Evolutionary conservation across 2,113 vertebrate genomes (phyloP), one percentile per base, ranked within the genome.

Genomic region (Rhombomys opimus): DNA sequence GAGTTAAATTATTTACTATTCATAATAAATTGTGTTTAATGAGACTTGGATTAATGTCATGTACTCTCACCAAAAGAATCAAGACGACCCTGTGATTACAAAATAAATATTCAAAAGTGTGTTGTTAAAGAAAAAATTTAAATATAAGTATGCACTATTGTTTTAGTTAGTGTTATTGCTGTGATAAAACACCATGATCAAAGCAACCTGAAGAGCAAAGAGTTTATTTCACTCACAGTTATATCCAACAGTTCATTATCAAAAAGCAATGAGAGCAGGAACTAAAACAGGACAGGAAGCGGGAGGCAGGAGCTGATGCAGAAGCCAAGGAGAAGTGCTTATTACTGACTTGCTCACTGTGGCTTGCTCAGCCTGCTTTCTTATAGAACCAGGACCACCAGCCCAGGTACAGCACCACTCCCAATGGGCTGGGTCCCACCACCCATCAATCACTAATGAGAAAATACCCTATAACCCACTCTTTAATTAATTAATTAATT

Each of bases 321-420:
- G 18, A 59, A 11, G 52, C 10, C 10, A n/a, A 7, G 18, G 52
- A 57, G 0, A 5, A 4, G 0, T n/a, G 22, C 4, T n/a, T 18
- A 5, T 81, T n/a, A n/a, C 18, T 59, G 52, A 4, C 5, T n/a
- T 78, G 14, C 76, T 32, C 8, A 27, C 52, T 15, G 54, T 32
- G 50, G 7, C 50, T 78, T 81, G 78, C 2, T 59, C 54, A 81
- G 18, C 52, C 32, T 57, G 50, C 17, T n/a, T 81, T 57, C 18
- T 59, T 81, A 57, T 23, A 59, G 32, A 41, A 46, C 22, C 73
- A 75, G 38, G 38, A 10, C 22, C 20, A 75, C 4, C 4, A 75
- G 38, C 10, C 38, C 52, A 57, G 9, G 52, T 2, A 11, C 57
- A 8, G 9, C 30, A 9, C 52, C 17, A 57, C 14, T 15, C 4